Base-by-base conservation (phyloP, 1,140 invertebrate genomes). In the Cecropterus lyciades region DNA sequence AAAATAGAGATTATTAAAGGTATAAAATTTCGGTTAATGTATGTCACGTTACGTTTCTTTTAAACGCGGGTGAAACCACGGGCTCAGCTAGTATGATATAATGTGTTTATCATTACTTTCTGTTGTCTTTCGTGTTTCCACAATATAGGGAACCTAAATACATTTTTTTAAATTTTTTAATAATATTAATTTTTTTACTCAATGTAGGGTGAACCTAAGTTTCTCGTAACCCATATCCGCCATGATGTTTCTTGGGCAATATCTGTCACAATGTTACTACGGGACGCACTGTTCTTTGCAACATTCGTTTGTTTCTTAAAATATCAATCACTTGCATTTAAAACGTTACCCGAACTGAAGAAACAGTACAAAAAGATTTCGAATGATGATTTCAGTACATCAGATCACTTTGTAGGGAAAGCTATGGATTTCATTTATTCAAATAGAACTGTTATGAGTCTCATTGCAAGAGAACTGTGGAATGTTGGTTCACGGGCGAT, bases 361-460 rank as follows among this genome's bases (percentile, higher is more conserved):
- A 63, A 75, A 15, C 70, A 80, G 15, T 78, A 79, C 16, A 76
- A 76, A 9, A 77, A 81, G 17, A 55, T 75, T 7, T 73, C 78
- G 37, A 77, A 82, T 0, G 72, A 87, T 0, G 59, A 72, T 3
- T 84, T 76, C 45, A 81, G 46, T n/a, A 78, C 77, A 0, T 74
- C 80, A 2, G 86, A 89, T 45, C 59, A 60, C 1, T 52, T 82
- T 14, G 82, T 89, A 0, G 87, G 87, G 3, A 85, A 82, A 60
- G 84, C 79, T 1, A 84, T 89, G 80, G 85, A 89, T 67, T 87
- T 86, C 6, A 79, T 87, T 0, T 83, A 87, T 48, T 86, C 85
- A 0, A 89, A 89, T 57, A 84, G 74, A 66, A 89, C 85, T 5
- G 63, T 89, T 0, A 86, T 89, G 84, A 84, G 80, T 60, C 60